These are phyloP conservation scores for Serrognathus titanus DNA, from an alignment of 2,888 invertebrate genomes.

Conservation along the genomic window DNA sequence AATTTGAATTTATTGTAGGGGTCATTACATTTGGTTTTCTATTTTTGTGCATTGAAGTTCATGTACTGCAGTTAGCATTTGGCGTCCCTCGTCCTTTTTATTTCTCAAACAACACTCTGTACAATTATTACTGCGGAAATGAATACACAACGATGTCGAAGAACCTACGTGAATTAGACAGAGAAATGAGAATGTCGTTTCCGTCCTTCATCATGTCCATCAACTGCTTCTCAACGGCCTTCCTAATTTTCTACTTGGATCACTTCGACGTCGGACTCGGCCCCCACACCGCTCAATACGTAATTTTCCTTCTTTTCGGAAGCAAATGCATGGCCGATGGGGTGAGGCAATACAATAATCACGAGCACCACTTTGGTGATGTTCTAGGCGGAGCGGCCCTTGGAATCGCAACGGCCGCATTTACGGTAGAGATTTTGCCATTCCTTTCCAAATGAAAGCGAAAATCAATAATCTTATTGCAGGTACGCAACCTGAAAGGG, in stretches of 20 bases:
- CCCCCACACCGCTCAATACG: not conserved
- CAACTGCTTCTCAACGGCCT: not conserved
- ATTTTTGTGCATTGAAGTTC: not conserved
- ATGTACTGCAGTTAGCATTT: not conserved
- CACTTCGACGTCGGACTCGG: slow-evolving; percentile 1
- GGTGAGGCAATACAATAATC: not conserved
- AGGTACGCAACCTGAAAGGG: not conserved
- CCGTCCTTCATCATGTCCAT: not conserved
- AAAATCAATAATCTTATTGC: not conserved
- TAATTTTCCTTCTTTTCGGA: not conserved
- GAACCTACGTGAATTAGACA: not conserved
- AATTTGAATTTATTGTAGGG: not conserved
- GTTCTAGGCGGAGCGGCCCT: not conserved
- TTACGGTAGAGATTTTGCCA: not conserved
- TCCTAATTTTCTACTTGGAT: not conserved
- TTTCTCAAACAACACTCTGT: not conserved
- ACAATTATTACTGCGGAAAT: not conserved
- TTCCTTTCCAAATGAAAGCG: not conserved
- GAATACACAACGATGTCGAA: not conserved
- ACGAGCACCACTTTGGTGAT: not conserved
- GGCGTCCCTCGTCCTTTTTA: not conserved
- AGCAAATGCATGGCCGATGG: not conserved
- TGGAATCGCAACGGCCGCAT: not conserved
- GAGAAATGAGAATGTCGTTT: not conserved
- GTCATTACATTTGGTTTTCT: not conserved